Conservation (phyloP, 2,113 vertebrate species). For the Ammodytes marinus region DNA sequence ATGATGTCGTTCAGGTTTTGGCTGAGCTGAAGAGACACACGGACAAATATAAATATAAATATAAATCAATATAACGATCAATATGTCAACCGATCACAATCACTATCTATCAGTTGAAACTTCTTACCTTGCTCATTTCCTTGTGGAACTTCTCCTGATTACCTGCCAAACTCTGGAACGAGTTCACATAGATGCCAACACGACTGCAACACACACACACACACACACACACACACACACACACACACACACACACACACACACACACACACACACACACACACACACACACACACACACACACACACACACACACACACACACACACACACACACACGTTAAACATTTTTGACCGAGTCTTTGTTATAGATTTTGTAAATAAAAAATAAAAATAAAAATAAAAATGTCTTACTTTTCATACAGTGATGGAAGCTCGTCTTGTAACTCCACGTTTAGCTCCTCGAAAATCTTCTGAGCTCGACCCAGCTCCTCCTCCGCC, state of each 20-base stretch:
- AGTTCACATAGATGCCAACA: constrained; percentile 96
- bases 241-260: constrained; percentile 21
- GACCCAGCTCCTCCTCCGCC: constrained; percentile 97
- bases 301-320: constrained; percentile 15
- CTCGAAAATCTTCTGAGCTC: constrained; percentile 98
- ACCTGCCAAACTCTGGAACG: constrained; percentile 95
- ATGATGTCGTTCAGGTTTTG: constrained; percentile 94
- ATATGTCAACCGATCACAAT: neutral
- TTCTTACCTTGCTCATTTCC: constrained; percentile 94
- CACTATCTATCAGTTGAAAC: accelerated
- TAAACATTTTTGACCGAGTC: neutral
- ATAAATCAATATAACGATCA: no score
- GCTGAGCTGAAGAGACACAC: constrained; percentile 88
- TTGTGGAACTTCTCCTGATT: constrained; percentile 97
- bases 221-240: constrained; percentile 3
- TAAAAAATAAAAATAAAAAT: neutral
- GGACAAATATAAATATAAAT: neutral
- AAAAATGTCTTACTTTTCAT: constrained; percentile 88
- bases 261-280: constrained; percentile 13
- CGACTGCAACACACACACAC: constrained; percentile 84
- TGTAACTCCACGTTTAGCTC: constrained; percentile 97
- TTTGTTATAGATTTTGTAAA: neutral
- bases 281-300: constrained; percentile 13
- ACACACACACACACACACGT: neutral
- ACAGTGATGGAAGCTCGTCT: constrained; percentile 95